phyloP scores from a whole-genome alignment of 2,888 invertebrate genomes.

The Ischnura elegans region DNA sequence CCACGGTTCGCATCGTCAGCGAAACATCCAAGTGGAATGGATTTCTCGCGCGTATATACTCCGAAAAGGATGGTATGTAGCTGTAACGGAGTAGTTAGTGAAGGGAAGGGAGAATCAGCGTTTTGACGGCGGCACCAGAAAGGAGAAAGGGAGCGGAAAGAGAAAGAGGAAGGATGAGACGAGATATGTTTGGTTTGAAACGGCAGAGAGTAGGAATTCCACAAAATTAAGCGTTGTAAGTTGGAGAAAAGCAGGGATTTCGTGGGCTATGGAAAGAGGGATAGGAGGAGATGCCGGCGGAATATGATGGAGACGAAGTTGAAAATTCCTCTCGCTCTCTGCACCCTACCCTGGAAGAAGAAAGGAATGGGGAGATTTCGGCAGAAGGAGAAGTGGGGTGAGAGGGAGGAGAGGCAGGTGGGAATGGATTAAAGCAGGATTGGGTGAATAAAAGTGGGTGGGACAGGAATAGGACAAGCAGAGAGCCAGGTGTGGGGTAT shows the following conservation, averaged over 20 bases:
- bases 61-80: too few relatives aligned
- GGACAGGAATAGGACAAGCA: not conserved
- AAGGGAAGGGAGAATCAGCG: not conserved
- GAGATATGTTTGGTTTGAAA: not conserved
- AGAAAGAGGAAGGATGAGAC: not conserved
- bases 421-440: not conserved
- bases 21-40: too few relatives aligned
- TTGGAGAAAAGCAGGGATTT: not conserved
- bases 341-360: not conserved
- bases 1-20: too few relatives aligned
- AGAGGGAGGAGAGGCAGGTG: not conserved
- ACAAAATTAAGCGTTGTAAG: constrained; percentile 1
- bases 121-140: not conserved
- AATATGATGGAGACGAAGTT: constrained; percentile 11
- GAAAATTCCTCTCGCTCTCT: not conserved
- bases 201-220: not conserved
- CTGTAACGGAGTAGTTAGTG: not conserved
- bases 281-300: not conserved
- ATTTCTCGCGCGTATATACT: too few relatives aligned
- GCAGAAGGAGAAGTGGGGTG: not conserved
- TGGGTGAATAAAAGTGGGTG: not conserved
- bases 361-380: not conserved
- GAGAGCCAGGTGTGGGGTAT: constrained; percentile 21
- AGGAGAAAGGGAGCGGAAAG: not conserved
- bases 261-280: not conserved